Conservation (phyloP, 1,140 invertebrate species). For the Drosophila tristis region DNA sequence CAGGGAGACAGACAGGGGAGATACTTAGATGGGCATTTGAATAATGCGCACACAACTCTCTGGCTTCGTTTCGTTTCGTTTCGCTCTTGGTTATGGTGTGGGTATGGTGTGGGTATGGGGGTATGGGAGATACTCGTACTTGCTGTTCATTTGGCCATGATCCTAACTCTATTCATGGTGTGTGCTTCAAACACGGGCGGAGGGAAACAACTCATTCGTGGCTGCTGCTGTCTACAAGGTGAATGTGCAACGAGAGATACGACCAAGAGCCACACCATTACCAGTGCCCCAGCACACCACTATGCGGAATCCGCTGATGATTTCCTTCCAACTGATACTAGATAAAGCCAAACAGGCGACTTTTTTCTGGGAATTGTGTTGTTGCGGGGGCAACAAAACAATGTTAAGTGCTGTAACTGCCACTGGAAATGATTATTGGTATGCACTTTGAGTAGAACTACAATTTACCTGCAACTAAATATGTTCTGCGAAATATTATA, state of each 20-base stretch:
- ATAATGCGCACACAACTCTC: slow-evolving; percentile 61
- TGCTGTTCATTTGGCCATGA: slow-evolving; percentile 47
- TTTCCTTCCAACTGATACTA: slow-evolving; percentile 24
- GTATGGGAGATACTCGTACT: slow-evolving; percentile 7
- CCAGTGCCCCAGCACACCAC: neutral
- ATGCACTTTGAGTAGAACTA: too few relatives aligned
- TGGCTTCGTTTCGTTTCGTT: slow-evolving; percentile 15
- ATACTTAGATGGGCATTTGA: slow-evolving; percentile 76
- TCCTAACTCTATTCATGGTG: slow-evolving; percentile 48
- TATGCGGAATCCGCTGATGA: slow-evolving; percentile 15
- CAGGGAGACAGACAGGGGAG: slow-evolving; percentile 16
- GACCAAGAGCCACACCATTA: slow-evolving; percentile 1
- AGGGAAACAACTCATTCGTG: slow-evolving; percentile 29
- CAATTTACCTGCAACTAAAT: too few relatives aligned
- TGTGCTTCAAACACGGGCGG: slow-evolving; percentile 24
- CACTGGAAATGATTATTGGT: too few relatives aligned
- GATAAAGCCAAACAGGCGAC: slow-evolving; percentile 21
- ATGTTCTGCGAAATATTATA: too few relatives aligned
- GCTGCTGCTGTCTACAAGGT: slow-evolving; percentile 36
- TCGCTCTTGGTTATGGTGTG: neutral
- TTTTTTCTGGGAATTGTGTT: too few relatives aligned
- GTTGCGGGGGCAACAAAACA: too few relatives aligned
- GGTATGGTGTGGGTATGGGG: slow-evolving; percentile 3
- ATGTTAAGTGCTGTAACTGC: too few relatives aligned
- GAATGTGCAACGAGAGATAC: slow-evolving; percentile 30